Evolutionary conservation across 1,140 invertebrate genomes (phyloP).

Genomic region (Drosophila pseudoananassae): DNA sequence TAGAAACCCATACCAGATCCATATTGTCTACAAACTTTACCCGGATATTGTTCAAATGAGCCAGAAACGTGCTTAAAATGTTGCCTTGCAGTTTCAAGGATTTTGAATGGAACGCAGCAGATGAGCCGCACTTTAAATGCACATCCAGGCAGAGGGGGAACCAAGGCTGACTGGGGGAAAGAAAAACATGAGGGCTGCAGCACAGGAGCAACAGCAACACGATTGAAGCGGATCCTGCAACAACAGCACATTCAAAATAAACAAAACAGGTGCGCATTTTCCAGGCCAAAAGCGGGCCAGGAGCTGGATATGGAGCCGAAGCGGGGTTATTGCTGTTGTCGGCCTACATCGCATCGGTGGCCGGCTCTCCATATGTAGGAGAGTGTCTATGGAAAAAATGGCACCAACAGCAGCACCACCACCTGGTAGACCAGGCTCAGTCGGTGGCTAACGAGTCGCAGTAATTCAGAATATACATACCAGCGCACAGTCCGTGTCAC

Average conservation of each 20-base stretch:
- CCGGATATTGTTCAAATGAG: constrained; percentile 45
- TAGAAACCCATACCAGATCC: too few species aligned
- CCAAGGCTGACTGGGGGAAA: constrained; percentile 30
- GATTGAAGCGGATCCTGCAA: constrained; percentile 43
- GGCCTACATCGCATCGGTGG: constrained; percentile 46
- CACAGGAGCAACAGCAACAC: constrained; percentile 19
- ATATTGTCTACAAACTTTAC: constrained; percentile 35
- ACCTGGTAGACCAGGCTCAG: constrained; percentile 32
- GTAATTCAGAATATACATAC: constrained; percentile 52
- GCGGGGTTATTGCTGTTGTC: constrained; percentile 57
- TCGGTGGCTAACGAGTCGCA: constrained; percentile 68
- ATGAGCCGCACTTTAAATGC: constrained; percentile 62
- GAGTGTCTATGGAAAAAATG: constrained; percentile 50
- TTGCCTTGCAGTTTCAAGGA: constrained; percentile 25
- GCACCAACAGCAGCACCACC: constrained; percentile 23
- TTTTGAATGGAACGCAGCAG: constrained; percentile 1
- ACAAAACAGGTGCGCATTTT: constrained; percentile 79
- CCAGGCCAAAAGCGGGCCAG: constrained; percentile 22
- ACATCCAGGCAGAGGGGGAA: constrained; percentile 30
- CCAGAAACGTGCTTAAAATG: constrained; percentile 49
- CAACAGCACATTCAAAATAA: constrained; percentile 66
- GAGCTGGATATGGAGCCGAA: neutral
- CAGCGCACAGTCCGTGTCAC: constrained; percentile 3
- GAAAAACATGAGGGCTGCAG: constrained; percentile 25
- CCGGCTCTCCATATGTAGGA: constrained; percentile 4